Evolutionary conservation across 2,888 invertebrate genomes (phyloP), one percentile per base, ranked within the genome.

Genomic region (Alentia gelatinosa): DNA sequence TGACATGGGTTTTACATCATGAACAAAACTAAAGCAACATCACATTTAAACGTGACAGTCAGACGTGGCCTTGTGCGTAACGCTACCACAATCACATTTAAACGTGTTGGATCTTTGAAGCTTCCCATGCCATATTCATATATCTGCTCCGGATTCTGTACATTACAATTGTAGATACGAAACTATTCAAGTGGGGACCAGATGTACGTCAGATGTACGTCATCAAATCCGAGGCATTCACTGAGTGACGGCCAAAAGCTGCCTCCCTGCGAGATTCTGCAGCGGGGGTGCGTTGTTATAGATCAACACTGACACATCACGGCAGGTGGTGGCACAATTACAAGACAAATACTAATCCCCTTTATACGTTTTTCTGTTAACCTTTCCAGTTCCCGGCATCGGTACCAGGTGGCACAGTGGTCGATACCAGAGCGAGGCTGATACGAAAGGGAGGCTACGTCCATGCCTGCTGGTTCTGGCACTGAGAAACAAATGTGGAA

Each of bases 301-400:
- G 33, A 68, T 68, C 68, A 68, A 30, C 68, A 26, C 37, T 79
- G 79, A 79, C 79, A 79, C n/a, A 15, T 26, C 35, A 7, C 79
- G n/a, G 79, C 79, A 79, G 79, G 79, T 79, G 79, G 79, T 79
- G 79, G 39, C 79, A 79, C 79, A 79, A 79, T 79, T 79, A 79
- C 79, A 79, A 79, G 79, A 79, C 79, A 79, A 79, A 79, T 39
- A 79, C 39, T 79, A 79, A 79, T 79, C 79, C 79, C 12, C 79
- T 79, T 79, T 79, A 19, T 79, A 79, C 79, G 79, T 39, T 35
- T 39, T 39, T 35, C 37, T 79, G 79, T 35, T 79, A 79, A 79
- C 79, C 79, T 79, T 79, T 79, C 15, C 79, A 79, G 79, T 39
- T 39, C 37, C 37, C 15, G 37, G 37, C 79, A 79, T 79, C 26